Evolutionary conservation across 2,113 vertebrate genomes (phyloP), one percentile per base, ranked within the genome.

Genomic region (Thunnus maccoyii): DNA sequence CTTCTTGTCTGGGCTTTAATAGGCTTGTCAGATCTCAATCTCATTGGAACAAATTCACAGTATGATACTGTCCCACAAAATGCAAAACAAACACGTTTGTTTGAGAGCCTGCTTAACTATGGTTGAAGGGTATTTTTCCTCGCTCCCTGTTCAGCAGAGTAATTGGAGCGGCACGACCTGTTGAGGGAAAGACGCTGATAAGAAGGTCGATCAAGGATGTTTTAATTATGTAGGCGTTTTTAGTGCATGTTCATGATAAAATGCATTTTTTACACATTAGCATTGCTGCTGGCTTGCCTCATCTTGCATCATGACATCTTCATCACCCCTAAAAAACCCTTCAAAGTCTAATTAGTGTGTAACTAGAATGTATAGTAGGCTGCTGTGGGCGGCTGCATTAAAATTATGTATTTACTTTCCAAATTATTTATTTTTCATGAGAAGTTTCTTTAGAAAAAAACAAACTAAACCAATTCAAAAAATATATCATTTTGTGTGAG

Each of bases 231-330:
- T 14, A n/a, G 50, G 27, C 9, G 6, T 62, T 46, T 69, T 62
- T 13, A 30, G 25, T 7, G 36, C 47, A 57, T 63, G 32, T 78
- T 79, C 54, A n/a, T 57, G 25, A 55, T 63, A 18, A 68, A 78
- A 44, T 63, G n/a, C 15, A 50, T 61, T 73, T 67, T 65, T 67
- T 16, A 41, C 70, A 67, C 54, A 46, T 63, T 41, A 63, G 27
- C 4, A 4, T 36, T 72, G 55, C 56, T 51, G 18, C 17, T 44
- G 63, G n/a, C 27, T 85, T 82, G 56, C 79, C 52, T 11, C 17
- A 54, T 44, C 52, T 79, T 85, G 75, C 83, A 69, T 88, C 78
- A 82, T 36, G 47, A 58, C 46, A 25, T 78, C 69, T n/a, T 48
- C 30, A 71, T 77, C 51, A 22, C 56, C n/a, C 41, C 20, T 57